Conservation (phyloP, 1,140 invertebrate genomes). For the Drosophila virilis region DNA sequence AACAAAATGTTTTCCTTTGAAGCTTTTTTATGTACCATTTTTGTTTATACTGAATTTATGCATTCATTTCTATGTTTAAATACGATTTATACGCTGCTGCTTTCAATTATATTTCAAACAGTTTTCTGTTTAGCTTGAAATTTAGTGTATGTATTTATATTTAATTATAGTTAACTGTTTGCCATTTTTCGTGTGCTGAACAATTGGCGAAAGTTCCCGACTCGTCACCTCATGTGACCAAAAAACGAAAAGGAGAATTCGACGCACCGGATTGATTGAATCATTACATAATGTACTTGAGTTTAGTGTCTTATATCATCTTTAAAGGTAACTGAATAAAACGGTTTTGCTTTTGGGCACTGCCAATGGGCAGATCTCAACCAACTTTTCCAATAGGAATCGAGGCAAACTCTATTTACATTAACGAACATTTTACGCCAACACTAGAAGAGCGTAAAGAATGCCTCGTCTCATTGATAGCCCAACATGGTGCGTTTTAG, state of each 20-base stretch:
- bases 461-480: constrained; percentile 72
- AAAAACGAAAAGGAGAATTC: constrained; percentile 32
- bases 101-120: constrained; percentile 54
- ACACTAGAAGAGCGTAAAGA: constrained; percentile 72
- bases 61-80: constrained; percentile 59
- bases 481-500: constrained; percentile 82
- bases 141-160: constrained; percentile 47
- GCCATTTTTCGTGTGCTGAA: constrained; percentile 77
- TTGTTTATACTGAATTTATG: constrained; percentile 37
- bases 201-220: constrained; percentile 69
- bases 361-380: constrained; percentile 56
- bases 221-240: constrained; percentile 27
- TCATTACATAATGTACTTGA: constrained; percentile 49
- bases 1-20: constrained; percentile 78
- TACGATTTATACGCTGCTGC: constrained; percentile 51
- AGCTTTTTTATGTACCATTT: constrained; percentile 51
- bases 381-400: constrained; percentile 71
- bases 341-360: constrained; percentile 37
- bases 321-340: constrained; percentile 73
- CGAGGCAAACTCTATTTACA: constrained; percentile 56
- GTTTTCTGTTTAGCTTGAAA: constrained; percentile 49
- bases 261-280: constrained; percentile 36
- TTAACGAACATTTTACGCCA: constrained; percentile 33
- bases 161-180: constrained; percentile 61
- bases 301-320: constrained; percentile 81